Evolutionary conservation across 1,140 invertebrate species (phyloP).

Genomic region (Drosophila leontia): DNA sequence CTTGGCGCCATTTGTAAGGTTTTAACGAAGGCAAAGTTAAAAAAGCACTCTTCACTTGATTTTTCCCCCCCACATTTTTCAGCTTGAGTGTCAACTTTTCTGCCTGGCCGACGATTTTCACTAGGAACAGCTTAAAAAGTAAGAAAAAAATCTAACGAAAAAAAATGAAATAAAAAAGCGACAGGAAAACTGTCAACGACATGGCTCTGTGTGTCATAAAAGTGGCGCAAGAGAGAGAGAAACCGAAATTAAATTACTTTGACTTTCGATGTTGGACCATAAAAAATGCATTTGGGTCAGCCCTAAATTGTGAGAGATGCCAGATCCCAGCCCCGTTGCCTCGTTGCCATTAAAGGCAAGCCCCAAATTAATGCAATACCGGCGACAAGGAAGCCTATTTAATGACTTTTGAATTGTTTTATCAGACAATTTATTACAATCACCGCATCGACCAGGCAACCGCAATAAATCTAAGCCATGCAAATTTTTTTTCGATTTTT

Average conservation of each 20-base stretch:
- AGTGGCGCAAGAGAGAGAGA: constrained; percentile 25
- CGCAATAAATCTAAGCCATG: constrained; percentile 56
- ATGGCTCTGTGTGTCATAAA: constrained; percentile 40
- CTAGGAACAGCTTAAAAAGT: constrained; percentile 32
- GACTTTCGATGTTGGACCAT: constrained; percentile 50
- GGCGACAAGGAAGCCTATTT: constrained; percentile 34
- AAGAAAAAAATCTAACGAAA: constrained; percentile 26
- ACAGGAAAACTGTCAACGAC: constrained; percentile 52
- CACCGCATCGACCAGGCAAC: constrained; percentile 37
- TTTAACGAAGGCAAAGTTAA: constrained; percentile 55
- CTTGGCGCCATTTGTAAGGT: constrained; percentile 47
- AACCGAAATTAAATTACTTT: constrained; percentile 65
- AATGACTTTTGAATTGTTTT: constrained; percentile 64
- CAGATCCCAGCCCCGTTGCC: not conserved
- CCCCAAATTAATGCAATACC: constrained; percentile 46
- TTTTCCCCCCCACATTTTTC: constrained; percentile 36
- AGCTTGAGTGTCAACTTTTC: constrained; percentile 31
- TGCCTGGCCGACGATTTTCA: constrained; percentile 26
- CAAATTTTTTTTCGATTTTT: constrained; percentile 31
- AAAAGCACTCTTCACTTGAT: constrained; percentile 55
- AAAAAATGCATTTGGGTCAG: constrained; percentile 57
- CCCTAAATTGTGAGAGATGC: constrained; percentile 24
- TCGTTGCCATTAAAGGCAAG: constrained; percentile 27
- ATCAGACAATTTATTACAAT: constrained; percentile 62
- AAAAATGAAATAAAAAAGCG: constrained; percentile 36